Conservation (phyloP, 2,113 vertebrate species). For the Ursus arctos region DNA sequence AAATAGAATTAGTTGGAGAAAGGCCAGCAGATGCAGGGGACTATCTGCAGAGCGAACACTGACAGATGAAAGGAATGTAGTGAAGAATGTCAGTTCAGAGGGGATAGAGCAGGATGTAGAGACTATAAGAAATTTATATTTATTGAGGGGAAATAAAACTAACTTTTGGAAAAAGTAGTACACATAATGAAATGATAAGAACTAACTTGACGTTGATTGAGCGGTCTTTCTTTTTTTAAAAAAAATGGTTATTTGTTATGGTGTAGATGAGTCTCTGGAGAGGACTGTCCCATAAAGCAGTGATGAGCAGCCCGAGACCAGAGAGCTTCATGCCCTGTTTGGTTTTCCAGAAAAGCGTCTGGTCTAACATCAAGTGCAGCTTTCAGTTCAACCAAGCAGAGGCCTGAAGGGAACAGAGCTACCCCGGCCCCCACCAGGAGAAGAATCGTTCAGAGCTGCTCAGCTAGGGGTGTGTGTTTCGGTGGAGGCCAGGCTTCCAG, state of each 20-base stretch:
- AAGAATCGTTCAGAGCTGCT: neutral
- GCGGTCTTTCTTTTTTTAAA: neutral
- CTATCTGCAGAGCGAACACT: neutral
- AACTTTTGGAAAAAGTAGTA: neutral
- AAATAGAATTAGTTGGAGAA: constrained; percentile 5
- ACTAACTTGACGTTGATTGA: neutral
- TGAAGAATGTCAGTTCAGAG: neutral
- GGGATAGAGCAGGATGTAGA: neutral
- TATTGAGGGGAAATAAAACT: constrained; percentile 11
- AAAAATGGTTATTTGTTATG: neutral
- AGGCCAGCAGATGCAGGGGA: neutral
- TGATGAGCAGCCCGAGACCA: neutral
- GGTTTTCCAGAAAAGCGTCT: constrained; percentile 13
- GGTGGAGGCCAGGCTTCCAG: neutral
- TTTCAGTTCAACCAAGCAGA: neutral
- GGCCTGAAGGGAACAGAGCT: neutral
- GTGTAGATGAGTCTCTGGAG: neutral
- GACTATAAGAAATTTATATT: neutral
- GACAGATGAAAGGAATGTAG: neutral
- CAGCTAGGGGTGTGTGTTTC: neutral
- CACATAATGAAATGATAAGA: neutral
- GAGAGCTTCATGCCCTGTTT: neutral
- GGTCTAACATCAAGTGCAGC: neutral
- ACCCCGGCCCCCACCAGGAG: neutral
- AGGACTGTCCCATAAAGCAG: neutral